A percentile compares a stretch with the other conserved stretches of the same genome.
phyloP scores from a whole-genome alignment of 1,140 invertebrate genomes.

The Cherax destructor region DNA sequence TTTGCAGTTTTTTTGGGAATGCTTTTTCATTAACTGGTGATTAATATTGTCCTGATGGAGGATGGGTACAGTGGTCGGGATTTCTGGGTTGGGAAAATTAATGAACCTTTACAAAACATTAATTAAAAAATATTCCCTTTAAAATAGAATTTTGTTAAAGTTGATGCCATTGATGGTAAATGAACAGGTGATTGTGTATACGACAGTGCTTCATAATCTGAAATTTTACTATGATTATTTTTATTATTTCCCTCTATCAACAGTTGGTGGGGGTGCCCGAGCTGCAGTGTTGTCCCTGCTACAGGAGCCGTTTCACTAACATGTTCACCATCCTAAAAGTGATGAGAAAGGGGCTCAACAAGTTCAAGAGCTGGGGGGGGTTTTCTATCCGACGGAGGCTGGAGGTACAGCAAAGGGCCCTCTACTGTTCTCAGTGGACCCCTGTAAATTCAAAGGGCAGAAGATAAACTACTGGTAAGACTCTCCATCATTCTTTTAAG shows the following conservation, averaged over 20 bases:
- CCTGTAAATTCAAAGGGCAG: constrained; percentile 83
- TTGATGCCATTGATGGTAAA: too few relatives aligned
- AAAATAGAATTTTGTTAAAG: too few relatives aligned
- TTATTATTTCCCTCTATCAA: constrained; percentile 50
- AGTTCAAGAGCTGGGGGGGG: constrained; percentile 79
- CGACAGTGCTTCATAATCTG: too few relatives aligned
- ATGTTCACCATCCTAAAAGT: constrained; percentile 84
- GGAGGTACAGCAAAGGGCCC: constrained; percentile 88
- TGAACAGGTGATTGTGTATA: too few relatives aligned
- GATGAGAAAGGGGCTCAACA: constrained; percentile 35
- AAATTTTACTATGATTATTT: neutral
- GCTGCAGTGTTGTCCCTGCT: constrained; percentile 84
- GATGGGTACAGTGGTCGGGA: too few relatives aligned
- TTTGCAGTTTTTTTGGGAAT: too few relatives aligned
- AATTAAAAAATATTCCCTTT: too few relatives aligned
- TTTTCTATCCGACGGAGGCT: constrained; percentile 83
- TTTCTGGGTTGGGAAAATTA: too few relatives aligned
- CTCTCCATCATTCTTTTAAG: neutral
- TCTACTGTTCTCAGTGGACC: constrained; percentile 88
- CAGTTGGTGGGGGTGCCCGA: constrained; percentile 86
- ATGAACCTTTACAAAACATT: too few relatives aligned
- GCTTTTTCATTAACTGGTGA: too few relatives aligned
- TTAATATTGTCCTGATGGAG: too few relatives aligned
- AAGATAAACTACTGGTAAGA: constrained; percentile 53
- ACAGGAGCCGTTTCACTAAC: constrained; percentile 90